Percentiles rank a stretch among this genome's conserved stretches.
Conservation (phyloP, 1,140 invertebrate species). For the Phymorhynchus buccinoides region DNA sequence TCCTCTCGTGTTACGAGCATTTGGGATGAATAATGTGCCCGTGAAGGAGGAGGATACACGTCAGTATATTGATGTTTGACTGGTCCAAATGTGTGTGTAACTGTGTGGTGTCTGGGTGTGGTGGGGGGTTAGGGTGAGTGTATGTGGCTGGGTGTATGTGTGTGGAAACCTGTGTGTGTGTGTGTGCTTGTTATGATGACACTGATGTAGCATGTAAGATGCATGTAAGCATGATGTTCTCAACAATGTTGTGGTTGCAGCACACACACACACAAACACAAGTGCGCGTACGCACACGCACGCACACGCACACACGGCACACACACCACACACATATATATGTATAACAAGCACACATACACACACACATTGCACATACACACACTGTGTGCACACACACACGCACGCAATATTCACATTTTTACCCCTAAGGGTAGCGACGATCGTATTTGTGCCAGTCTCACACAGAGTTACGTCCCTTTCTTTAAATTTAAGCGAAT, state of each 20-base stretch:
- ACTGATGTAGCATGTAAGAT: no score
- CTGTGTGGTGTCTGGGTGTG: background rate
- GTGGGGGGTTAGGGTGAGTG: background rate
- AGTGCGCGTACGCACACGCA: no score
- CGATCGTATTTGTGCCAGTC: no score
- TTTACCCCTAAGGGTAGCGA: no score
- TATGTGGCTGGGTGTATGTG: background rate
- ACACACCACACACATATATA: no score
- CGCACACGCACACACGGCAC: background rate
- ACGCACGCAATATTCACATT: no score
- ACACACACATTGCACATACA: no score
- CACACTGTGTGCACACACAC: no score
- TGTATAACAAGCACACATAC: no score
- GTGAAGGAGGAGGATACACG: conserved; percentile 18
- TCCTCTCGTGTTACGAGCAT: conserved; percentile 81
- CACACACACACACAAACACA: no score
- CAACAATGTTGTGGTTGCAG: background rate
- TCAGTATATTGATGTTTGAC: conserved; percentile 11
- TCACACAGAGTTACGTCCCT: no score
- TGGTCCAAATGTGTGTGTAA: background rate
- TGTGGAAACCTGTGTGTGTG: background rate
- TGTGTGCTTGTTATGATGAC: background rate
- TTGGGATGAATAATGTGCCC: conserved; percentile 49
- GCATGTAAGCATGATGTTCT: background rate
- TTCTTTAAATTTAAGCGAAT: no score